These are phyloP conservation scores for Metaphire vulgaris DNA, from an alignment of 1,140 invertebrate species.

Conservation along the genomic window DNA sequence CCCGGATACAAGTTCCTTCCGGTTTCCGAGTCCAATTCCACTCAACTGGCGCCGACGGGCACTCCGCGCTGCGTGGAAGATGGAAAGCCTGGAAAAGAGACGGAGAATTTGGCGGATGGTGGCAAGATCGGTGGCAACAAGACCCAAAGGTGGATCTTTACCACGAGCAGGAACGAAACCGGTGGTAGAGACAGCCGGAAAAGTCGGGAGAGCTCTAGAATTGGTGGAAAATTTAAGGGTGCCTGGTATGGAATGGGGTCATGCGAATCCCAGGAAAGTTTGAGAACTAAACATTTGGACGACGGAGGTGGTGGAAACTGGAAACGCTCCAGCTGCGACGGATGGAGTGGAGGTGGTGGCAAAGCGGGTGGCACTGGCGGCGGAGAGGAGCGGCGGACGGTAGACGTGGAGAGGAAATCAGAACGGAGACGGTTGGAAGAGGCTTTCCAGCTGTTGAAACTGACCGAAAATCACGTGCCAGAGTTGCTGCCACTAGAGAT, in stretches of 20 bases:
- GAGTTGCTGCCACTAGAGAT: background rate
- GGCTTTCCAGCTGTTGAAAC: background rate
- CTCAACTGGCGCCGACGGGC: too few relatives aligned
- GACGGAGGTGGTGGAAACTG: too few relatives aligned
- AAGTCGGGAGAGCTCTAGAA: background rate
- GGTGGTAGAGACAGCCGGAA: background rate
- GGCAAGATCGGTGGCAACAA: background rate
- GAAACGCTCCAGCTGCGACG: background rate
- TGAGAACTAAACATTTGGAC: too few relatives aligned
- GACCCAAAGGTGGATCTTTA: background rate
- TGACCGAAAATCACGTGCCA: background rate
- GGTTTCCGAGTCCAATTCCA: too few relatives aligned
- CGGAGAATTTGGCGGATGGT: background rate
- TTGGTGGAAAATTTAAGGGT: too few relatives aligned
- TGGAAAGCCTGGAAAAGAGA: too few relatives aligned
- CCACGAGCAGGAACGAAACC: background rate
- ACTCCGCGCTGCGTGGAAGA: too few relatives aligned
- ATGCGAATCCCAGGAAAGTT: background rate
- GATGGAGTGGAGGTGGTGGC: background rate
- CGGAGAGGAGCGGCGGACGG: background rate
- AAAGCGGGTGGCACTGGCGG: background rate
- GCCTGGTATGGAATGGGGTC: background rate
- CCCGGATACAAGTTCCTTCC: too few relatives aligned
- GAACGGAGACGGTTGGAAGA: background rate
- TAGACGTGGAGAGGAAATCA: background rate